Percentiles rank a stretch among this genome's conserved stretches.
phyloP scores from a whole-genome alignment of 1,140 invertebrate species.

The Lysiphlebus fabarum region DNA sequence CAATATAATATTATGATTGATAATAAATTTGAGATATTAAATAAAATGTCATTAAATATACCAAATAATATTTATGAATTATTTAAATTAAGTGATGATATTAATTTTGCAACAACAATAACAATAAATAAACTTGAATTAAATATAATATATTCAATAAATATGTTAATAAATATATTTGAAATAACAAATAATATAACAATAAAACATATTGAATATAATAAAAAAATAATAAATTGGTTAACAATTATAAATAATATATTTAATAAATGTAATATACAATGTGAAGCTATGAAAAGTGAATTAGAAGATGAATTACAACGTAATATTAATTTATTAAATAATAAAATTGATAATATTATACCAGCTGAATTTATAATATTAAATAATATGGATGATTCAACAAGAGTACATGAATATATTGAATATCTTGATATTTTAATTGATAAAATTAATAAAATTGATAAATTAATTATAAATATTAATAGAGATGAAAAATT shows the following conservation, averaged over 20 bases:
- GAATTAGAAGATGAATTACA: conserved; percentile 62
- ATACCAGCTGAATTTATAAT: conserved; percentile 54
- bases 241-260: conserved; percentile 52
- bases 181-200: conserved; percentile 47
- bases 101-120: conserved; percentile 47
- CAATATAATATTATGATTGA: conserved; percentile 43
- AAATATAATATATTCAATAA: conserved; percentile 43
- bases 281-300: conserved; percentile 63
- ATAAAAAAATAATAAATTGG: conserved; percentile 53
- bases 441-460: conserved; percentile 56
- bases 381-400: conserved; percentile 53
- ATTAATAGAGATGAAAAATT: conserved; percentile 69
- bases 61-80: conserved; percentile 54
- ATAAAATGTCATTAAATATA: conserved; percentile 41
- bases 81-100: conserved; percentile 53
- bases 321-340: conserved; percentile 57
- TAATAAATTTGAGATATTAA: conserved; percentile 40
- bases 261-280: conserved; percentile 52
- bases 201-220: conserved; percentile 49
- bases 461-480: conserved; percentile 58
- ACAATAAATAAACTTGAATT: conserved; percentile 44
- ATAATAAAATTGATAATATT: conserved; percentile 59
- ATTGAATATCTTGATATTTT: conserved; percentile 57
- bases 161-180: conserved; percentile 46
- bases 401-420: conserved; percentile 45